Evolutionary conservation across 2,888 invertebrate genomes (phyloP).

Genomic region (Sarcophaga subvicina): DNA sequence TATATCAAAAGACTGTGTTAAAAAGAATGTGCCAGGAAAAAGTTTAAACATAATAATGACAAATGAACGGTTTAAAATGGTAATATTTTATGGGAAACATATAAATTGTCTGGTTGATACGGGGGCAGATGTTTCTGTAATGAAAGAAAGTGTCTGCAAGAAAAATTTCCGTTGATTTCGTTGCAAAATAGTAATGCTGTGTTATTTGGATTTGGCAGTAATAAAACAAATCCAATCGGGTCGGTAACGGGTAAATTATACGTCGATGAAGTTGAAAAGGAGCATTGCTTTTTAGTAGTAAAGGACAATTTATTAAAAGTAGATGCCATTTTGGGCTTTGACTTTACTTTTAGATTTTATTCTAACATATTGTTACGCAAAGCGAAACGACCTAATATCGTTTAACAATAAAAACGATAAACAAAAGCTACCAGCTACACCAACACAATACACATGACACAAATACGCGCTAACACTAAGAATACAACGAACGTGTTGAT

Average conservation of each 20-base stretch:
- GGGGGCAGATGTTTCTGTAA: constrained; percentile 1
- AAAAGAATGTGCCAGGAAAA: background rate
- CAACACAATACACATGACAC: no score
- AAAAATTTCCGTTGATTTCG: background rate
- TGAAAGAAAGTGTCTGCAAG: background rate
- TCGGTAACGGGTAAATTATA: background rate
- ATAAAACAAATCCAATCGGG: background rate
- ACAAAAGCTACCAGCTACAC: no score
- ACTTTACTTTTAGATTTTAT: background rate
- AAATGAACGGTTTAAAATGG: background rate
- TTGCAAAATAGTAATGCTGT: background rate
- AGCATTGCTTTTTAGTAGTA: background rate
- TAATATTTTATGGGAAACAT: background rate
- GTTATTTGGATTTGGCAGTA: background rate
- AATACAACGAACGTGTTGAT: no score
- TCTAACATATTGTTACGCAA: background rate
- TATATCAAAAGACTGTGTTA: no score
- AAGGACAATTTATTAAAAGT: background rate
- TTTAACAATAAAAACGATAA: no score
- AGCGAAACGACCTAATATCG: no score
- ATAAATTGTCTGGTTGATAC: background rate
- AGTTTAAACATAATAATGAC: background rate
- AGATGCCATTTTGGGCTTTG: background rate
- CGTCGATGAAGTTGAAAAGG: background rate
- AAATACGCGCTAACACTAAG: no score